A percentile compares a stretch with the other conserved stretches of the same genome.
phyloP scores from a whole-genome alignment of 2,888 invertebrate genomes.

The Megamerina dolium region DNA sequence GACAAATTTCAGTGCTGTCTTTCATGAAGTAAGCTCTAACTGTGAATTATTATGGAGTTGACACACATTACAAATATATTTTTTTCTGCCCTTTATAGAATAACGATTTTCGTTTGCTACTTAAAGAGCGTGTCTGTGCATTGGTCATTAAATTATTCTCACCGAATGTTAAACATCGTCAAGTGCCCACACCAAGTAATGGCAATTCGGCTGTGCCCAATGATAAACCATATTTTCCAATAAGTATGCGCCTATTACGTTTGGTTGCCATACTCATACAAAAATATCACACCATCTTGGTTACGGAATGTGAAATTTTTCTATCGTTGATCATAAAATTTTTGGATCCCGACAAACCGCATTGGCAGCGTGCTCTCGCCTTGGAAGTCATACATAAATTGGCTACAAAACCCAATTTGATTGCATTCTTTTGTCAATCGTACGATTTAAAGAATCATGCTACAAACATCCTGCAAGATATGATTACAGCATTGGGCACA shows the following conservation, averaged over 20 bases:
- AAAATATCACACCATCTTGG: slow-evolving; percentile 85
- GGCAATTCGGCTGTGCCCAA: slow-evolving; percentile 60
- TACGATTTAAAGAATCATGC: slow-evolving; percentile 94
- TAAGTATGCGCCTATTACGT: slow-evolving; percentile 88
- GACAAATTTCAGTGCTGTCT: slow-evolving; percentile 76
- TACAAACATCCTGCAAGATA: slow-evolving; percentile 89
- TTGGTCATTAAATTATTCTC: slow-evolving; percentile 97
- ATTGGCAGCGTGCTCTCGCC: slow-evolving; percentile 93
- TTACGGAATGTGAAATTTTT: slow-evolving; percentile 98
- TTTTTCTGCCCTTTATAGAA: slow-evolving; percentile 59
- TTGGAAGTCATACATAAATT: slow-evolving; percentile 94
- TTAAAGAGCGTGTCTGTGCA: slow-evolving; percentile 96
- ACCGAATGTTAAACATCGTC: slow-evolving; percentile 93
- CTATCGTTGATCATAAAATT: slow-evolving; percentile 94
- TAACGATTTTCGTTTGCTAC: slow-evolving; percentile 84
- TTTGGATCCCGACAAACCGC: slow-evolving; percentile 91
- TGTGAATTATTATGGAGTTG: no score
- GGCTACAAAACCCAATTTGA: slow-evolving; percentile 75
- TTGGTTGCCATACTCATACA: slow-evolving; percentile 90
- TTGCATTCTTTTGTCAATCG: slow-evolving; percentile 88
- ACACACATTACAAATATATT: no score
- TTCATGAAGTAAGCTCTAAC: slow-evolving; percentile 63
- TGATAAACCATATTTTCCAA: slow-evolving; percentile 94
- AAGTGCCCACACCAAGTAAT: slow-evolving; percentile 47
- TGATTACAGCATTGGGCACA: slow-evolving; percentile 87